These are phyloP conservation scores for Semicossyphus pulcher DNA, from an alignment of 2,113 vertebrate genomes.

Conservation along the genomic window DNA sequence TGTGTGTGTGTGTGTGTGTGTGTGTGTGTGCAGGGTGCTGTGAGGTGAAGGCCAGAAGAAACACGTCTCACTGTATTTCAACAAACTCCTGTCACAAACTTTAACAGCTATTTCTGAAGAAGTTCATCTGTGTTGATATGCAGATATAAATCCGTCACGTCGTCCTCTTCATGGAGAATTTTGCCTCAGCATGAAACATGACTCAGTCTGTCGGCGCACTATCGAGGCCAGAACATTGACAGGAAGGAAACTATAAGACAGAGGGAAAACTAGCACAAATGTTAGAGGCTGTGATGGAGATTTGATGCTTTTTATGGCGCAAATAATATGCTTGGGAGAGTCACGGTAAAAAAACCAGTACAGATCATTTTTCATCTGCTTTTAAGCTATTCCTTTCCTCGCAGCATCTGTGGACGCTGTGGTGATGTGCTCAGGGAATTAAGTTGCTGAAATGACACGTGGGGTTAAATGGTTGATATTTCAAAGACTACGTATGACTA, in stretches of 20 bases:
- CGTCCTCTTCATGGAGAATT: not conserved
- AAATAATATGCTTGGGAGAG: not conserved
- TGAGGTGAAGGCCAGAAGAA: conserved; percentile 47
- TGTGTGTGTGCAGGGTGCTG: conserved; percentile 2
- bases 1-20: conserved; percentile 15
- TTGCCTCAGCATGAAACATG: no score
- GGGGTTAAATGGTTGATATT: no score
- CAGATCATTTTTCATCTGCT: not conserved
- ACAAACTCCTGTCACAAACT: not conserved
- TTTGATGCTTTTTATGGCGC: not conserved
- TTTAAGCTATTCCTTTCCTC: not conserved
- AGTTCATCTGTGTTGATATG: not conserved
- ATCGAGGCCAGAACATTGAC: not conserved
- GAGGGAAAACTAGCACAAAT: not conserved
- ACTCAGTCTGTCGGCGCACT: no score
- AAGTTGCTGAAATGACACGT: not conserved
- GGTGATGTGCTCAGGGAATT: not conserved
- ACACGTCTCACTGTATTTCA: conserved; percentile 26
- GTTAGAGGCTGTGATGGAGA: not conserved
- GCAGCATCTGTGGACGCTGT: not conserved
- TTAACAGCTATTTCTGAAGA: not conserved
- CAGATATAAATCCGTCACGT: not conserved
- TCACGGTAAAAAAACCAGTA: not conserved
- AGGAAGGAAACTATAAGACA: not conserved
- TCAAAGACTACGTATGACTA: no score